Evolutionary conservation across 2,888 invertebrate genomes (phyloP).

Genomic region (Marronus borbonicus): DNA sequence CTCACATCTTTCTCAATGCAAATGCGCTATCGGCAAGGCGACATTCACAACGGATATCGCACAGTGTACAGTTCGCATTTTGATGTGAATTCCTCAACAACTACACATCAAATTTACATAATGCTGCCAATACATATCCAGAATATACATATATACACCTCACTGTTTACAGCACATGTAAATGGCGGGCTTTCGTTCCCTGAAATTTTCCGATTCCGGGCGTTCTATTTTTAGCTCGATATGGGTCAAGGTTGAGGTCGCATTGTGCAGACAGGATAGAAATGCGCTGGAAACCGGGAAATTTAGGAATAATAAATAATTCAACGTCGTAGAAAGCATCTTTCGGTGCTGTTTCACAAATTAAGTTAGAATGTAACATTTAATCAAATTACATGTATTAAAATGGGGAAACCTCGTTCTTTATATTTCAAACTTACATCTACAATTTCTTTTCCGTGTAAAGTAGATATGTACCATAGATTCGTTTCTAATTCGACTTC

Average conservation of each 20-base stretch:
- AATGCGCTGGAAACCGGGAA: slow-evolving; percentile 37
- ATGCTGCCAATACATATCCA: slow-evolving; percentile 11
- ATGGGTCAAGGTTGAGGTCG: slow-evolving; percentile 54
- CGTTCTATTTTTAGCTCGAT: slow-evolving; percentile 56
- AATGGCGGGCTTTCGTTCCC: slow-evolving; percentile 27
- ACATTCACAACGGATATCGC: no score
- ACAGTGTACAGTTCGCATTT: no score
- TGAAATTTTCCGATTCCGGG: slow-evolving; percentile 51
- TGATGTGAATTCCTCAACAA: slow-evolving; percentile 8
- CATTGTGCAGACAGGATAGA: slow-evolving; percentile 42
- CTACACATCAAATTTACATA: slow-evolving; percentile 27
- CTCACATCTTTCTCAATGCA: no score
- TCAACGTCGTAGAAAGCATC: not conserved
- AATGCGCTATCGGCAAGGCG: no score
- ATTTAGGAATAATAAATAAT: slow-evolving; percentile 37
- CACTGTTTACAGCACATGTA: slow-evolving; percentile 1
- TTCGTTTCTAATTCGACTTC: no score
- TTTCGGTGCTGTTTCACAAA: no score
- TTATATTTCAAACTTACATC: not conserved
- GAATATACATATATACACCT: slow-evolving; percentile 20
- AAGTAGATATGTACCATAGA: no score
- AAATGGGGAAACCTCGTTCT: no score
- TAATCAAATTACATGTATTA: not conserved
- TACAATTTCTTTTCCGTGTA: not conserved
- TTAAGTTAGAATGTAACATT: not conserved